phyloP scores from a whole-genome alignment of 2,888 invertebrate species.

The Meteorus cinctellus region DNA sequence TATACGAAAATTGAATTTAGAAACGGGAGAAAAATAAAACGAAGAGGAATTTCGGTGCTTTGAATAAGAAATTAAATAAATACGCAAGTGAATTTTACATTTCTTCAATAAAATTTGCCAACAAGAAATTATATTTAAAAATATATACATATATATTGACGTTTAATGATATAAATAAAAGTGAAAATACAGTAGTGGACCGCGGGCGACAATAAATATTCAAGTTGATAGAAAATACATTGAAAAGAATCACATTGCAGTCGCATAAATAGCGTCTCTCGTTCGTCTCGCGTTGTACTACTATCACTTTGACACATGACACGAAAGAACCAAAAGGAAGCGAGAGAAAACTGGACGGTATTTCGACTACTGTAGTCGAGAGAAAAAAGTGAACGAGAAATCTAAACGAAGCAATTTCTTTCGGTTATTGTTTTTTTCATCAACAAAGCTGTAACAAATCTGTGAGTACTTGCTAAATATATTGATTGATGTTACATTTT shows the following conservation, averaged over 20 bases:
- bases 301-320: neutral
- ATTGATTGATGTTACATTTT: too few relatives aligned
- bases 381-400: neutral
- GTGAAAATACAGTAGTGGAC: neutral
- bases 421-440: neutral
- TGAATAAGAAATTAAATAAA: neutral
- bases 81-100: neutral
- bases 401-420: neutral
- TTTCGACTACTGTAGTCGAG: neutral
- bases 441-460: constrained; percentile 19
- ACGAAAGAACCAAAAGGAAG: neutral
- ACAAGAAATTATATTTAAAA: neutral
- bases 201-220: constrained; percentile 3
- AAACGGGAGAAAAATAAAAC: neutral
- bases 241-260: neutral
- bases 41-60: neutral
- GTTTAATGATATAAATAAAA: constrained; percentile 1
- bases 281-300: neutral
- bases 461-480: constrained; percentile 15
- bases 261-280: neutral
- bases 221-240: constrained; percentile 9
- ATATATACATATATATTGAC: constrained; percentile 9
- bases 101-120: neutral
- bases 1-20: neutral
- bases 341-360: neutral